phyloP scores from a whole-genome alignment of 2,113 vertebrate genomes.

The Cololabis saira region DNA sequence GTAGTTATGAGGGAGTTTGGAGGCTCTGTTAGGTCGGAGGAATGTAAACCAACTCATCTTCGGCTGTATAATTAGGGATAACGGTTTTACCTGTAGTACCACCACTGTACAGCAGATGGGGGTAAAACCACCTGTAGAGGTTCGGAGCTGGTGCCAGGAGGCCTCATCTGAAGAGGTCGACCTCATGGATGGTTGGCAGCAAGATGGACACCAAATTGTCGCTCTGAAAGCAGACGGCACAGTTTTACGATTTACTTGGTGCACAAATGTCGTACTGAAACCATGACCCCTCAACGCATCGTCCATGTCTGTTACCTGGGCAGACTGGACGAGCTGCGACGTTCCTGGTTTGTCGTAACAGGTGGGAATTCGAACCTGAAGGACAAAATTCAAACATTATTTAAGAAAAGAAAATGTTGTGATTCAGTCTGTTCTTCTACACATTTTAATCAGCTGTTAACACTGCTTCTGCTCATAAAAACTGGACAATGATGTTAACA shows the following conservation, averaged over 20 bases:
- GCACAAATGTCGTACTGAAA: neutral
- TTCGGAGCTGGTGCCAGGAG: too few relatives aligned
- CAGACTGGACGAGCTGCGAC: conserved; percentile 87
- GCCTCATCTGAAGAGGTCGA: conserved; percentile 94
- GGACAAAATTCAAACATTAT: neutral
- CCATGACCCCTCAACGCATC: too few relatives aligned
- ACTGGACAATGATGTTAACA: too few relatives aligned
- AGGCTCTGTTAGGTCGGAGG: too few relatives aligned
- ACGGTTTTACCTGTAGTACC: neutral
- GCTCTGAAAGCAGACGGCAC: conserved; percentile 78
- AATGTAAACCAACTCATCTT: neutral
- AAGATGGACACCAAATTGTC: conserved; percentile 91
- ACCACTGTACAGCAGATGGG: neutral
- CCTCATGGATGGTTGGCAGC: conserved; percentile 95
- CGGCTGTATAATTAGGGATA: neutral
- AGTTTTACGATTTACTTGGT: neutral
- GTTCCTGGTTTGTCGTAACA: conserved; percentile 96
- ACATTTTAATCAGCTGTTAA: too few relatives aligned
- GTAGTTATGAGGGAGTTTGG: too few relatives aligned
- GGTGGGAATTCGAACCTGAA: conserved; percentile 92
- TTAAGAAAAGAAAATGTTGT: neutral
- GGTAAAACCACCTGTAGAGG: too few relatives aligned
- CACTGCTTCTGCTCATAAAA: too few relatives aligned
- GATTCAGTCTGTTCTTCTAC: neutral
- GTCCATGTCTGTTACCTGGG: conserved; percentile 66